Evolutionary conservation across 1,140 invertebrate species (phyloP).

Genomic region (Cepaea nemoralis): DNA sequence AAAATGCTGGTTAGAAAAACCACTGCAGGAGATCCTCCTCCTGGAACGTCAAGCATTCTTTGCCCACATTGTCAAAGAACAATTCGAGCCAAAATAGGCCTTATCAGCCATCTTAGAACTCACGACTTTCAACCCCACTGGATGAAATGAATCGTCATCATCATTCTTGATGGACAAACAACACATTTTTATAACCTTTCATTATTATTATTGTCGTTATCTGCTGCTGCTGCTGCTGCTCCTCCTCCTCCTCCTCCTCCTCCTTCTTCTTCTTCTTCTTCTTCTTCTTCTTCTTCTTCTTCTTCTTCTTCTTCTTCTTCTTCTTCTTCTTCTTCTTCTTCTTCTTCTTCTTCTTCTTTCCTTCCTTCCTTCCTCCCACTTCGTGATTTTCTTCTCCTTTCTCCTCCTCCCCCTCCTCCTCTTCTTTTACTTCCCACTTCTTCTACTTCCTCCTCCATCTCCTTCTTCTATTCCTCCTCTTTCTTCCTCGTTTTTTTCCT

Average conservation of each 20-base stretch:
- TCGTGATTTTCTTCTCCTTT: neutral
- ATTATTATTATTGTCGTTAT: no score
- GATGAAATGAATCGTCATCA: no score
- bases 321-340: neutral
- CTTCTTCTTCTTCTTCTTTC: neutral
- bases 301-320: neutral
- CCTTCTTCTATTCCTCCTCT: neutral
- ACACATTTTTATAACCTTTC: no score
- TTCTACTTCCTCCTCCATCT: neutral
- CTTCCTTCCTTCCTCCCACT: neutral
- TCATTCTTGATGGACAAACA: no score
- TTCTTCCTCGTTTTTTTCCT: neutral
- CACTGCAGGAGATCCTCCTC: no score
- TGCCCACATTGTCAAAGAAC: no score
- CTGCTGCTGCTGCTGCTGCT: no score
- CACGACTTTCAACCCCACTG: no score
- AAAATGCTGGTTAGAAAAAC: no score
- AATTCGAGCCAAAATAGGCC: no score
- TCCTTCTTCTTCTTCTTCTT: neutral
- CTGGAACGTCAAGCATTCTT: no score
- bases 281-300: constrained; percentile 2
- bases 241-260: neutral
- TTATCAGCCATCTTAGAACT: no score
- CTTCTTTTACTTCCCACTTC: neutral
- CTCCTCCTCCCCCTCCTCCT: neutral